Evolutionary conservation across 1,140 invertebrate species (phyloP).

Genomic region (Elymnias hypermnestra): DNA sequence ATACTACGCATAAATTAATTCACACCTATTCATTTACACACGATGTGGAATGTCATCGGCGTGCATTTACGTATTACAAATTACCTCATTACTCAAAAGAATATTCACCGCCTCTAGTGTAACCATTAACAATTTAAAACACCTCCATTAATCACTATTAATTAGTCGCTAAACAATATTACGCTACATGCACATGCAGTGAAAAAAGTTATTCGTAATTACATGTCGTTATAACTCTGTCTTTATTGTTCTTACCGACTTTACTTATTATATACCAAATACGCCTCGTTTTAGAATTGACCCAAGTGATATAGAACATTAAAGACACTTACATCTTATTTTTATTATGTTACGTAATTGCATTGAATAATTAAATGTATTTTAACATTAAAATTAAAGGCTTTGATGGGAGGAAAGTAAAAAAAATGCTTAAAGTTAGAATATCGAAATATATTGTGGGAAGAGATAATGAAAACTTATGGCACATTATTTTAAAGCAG

Average conservation of each 20-base stretch:
- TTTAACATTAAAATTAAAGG: too few species aligned
- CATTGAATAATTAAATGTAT: too few species aligned
- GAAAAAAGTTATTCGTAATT: slow-evolving; percentile 13
- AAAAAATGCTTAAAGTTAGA: too few species aligned
- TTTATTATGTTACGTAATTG: too few species aligned
- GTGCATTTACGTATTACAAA: slow-evolving; percentile 40
- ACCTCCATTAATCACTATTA: slow-evolving; percentile 48
- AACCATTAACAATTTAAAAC: slow-evolving; percentile 48
- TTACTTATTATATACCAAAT: too few species aligned
- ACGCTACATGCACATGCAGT: slow-evolving; percentile 12
- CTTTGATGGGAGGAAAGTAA: too few species aligned
- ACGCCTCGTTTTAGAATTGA: too few species aligned
- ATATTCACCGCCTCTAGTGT: slow-evolving; percentile 36
- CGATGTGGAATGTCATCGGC: slow-evolving; percentile 33
- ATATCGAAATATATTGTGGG: too few species aligned
- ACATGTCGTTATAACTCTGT: background rate
- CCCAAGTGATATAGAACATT: too few species aligned
- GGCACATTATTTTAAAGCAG: too few species aligned
- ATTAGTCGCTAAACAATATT: slow-evolving; percentile 43
- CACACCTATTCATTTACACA: slow-evolving; percentile 28
- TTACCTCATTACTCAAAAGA: slow-evolving; percentile 41
- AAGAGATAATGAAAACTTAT: too few species aligned
- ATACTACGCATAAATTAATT: slow-evolving; percentile 29
- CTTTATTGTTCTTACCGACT: background rate
- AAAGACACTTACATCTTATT: too few species aligned